Base-by-base conservation (phyloP, 2,113 vertebrate species). In the Paramormyrops kingsleyae region DNA sequence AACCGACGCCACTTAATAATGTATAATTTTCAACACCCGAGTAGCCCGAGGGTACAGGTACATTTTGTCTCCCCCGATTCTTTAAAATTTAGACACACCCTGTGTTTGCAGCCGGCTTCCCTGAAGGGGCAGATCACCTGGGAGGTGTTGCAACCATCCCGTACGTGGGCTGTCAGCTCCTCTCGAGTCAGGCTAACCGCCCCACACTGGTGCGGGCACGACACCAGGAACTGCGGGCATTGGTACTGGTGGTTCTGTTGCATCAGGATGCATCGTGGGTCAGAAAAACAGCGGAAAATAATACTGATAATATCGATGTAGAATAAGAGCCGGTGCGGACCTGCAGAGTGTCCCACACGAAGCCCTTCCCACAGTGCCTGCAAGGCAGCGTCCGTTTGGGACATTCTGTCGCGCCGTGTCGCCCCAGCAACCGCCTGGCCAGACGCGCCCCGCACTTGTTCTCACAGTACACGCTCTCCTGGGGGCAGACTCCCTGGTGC, bases 401-500 rank as follows among this genome's bases (percentile, higher is more conserved):
- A 93, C 98, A 99, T 94, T 99, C 99, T 0, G 97, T 92, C 93
- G 97, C 91, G 91, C 95, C 88, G 93, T 99, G 99, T 91, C 99
- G 99, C 87, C 97, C 94, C 91, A 99, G 95, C 86, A 99, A 96
- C 15, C 97, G 96, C 12, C 99, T 96, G 97, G 99, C 99, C 99
- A 99, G 99, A 90, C 99, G 96, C 0, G 98, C 98, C 3, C 98
- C 99, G 0, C 98, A 99, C 94, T 99, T 99, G 94, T 99, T 99
- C 96, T 99, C 99, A 46, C 99, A 99, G 97, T 99, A 99, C 70
- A 99, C 97, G 0, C 98, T 99, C 95, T 99, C 98, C 94, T 99
- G 98, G 66, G 99, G 99, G 94, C 99, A 99, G 90, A 97, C 94
- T 0, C 99, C 99, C 94, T 99, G 97, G 93, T 99, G 99, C 95